Percentiles rank a stretch among this genome's conserved stretches.
Evolutionary conservation across 2,797 vertebrate genomes (phyloP).

Genomic region (Saxicola maurus): DNA sequence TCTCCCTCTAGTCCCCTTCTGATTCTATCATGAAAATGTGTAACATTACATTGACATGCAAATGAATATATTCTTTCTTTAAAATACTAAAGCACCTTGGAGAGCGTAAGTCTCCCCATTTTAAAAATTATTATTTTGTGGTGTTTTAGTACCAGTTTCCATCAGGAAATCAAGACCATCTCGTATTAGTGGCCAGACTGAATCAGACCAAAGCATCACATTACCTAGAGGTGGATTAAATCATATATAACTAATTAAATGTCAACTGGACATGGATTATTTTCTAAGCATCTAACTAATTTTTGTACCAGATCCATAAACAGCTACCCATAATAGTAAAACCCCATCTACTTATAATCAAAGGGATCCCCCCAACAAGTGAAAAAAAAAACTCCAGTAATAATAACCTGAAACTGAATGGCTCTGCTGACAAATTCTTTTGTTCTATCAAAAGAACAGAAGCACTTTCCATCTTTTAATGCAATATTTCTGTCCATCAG

Average conservation of each 20-base stretch:
- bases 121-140: background rate
- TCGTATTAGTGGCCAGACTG: background rate
- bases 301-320: background rate
- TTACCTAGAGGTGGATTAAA: background rate
- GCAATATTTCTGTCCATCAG: background rate
- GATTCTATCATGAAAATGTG: background rate
- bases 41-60: background rate
- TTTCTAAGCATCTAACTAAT: background rate
- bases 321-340: background rate
- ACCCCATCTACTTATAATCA: background rate
- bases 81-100: background rate
- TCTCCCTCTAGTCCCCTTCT: background rate
- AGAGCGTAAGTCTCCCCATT: background rate
- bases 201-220: background rate
- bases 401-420: background rate
- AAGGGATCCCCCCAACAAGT: background rate
- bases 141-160: background rate
- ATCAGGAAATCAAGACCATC: background rate
- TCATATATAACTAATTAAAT: background rate
- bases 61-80: background rate
- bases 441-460: background rate
- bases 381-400: background rate
- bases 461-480: background rate
- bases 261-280: background rate
- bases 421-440: background rate